phyloP scores from a whole-genome alignment of 2,888 invertebrate genomes.

The Phyto melanocephala region DNA sequence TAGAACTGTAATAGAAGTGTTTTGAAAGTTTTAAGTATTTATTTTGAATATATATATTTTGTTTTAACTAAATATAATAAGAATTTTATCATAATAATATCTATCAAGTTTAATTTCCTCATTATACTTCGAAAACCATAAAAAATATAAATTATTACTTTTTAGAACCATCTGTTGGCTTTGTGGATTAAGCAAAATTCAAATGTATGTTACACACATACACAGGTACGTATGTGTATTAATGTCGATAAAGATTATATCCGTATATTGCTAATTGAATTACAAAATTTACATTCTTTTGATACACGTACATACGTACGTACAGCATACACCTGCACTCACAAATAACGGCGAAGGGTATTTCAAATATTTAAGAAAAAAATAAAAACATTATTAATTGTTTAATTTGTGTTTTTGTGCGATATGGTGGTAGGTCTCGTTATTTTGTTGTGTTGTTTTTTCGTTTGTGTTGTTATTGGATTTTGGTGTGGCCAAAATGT shows the following conservation, averaged over 20 bases:
- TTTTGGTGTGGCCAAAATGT: conserved; percentile 54
- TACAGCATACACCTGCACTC: conserved; percentile 7
- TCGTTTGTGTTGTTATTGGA: neutral
- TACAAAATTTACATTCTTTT: conserved; percentile 18
- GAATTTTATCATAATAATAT: no score
- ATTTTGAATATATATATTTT: no score
- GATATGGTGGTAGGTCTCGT: neutral
- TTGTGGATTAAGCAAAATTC: no score
- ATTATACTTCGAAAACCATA: no score
- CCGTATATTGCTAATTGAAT: neutral
- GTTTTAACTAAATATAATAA: no score
- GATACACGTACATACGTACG: neutral
- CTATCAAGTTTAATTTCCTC: no score
- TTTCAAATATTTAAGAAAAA: conserved; percentile 30
- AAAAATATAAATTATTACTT: no score
- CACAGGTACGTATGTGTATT: no score
- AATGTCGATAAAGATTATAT: no score
- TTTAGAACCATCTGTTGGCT: neutral
- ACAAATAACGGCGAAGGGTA: conserved; percentile 37
- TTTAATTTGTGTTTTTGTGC: conserved; percentile 9
- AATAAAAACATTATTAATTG: conserved; percentile 23
- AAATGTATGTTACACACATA: no score
- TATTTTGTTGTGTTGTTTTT: neutral
- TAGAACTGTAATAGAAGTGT: no score
- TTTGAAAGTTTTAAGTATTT: no score